Evolutionary conservation across 2,888 invertebrate species (phyloP), one percentile per base, ranked within the genome.

Genomic region (Chaitophorus viminalis): DNA sequence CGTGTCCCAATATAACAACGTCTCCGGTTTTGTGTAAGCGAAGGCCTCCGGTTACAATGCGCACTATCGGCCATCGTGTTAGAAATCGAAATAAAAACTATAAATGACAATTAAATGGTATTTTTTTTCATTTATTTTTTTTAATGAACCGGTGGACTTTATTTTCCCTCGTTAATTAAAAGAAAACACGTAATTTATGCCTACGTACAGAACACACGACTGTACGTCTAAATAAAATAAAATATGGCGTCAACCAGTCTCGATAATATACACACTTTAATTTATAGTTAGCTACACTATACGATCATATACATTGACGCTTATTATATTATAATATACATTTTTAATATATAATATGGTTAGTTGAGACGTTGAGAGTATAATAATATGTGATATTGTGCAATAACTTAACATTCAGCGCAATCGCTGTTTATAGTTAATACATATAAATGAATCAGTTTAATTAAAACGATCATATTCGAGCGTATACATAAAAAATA

Each of bases 21-120:
- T 68, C 60, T 60, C 60, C 60, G 21, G 9, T 74, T 17, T 21
- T 25, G 76, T 33, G 31, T 31, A 33, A 18, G 36, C 25, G 36
- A 9, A 25, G 18, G 36, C 70, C 82, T 70, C 70, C 70, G 65
- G 31, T 82, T 36, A 79, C 14, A 60, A 25, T n/a, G n/a, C 25
- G 31, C 29, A 25, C 60, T 0, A 25, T 60, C 60, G 60, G 60
- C 60, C 60, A 60, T 60, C 60, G 29, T 31, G 29, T 70, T 17
- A 31, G 29, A 70, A 29, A 70, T 70, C 70, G 70, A 14, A 39
- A n/a, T 65, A 79, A 79, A 79, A 79, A n/a, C 79, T 79, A 79
- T 79, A 79, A 79, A 79, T 39, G 79, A 79, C 79, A 79, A 79
- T 79, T 39, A 79, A 79, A 79, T n/a, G 78, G 39, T 76, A 52